Evolutionary conservation across 1,140 invertebrate genomes (phyloP).

Genomic region (Drosophila nigrodunni): DNA sequence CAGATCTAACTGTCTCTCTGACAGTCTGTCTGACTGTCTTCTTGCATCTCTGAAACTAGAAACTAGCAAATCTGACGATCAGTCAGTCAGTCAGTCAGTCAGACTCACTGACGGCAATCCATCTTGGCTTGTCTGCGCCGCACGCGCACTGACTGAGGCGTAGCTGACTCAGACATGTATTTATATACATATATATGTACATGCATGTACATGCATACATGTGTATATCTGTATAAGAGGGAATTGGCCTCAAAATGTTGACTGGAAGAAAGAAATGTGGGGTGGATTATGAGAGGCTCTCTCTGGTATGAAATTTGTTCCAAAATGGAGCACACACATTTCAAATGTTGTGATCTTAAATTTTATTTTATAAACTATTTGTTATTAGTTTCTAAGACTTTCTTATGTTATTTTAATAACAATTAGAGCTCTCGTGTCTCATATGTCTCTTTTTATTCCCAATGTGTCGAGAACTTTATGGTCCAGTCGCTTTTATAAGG

Average conservation of each 20-base stretch:
- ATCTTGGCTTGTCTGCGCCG: constrained; percentile 67
- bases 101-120: constrained; percentile 70
- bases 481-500: no score
- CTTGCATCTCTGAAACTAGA: constrained; percentile 52
- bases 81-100: constrained; percentile 32
- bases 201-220: no score
- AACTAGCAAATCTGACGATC: constrained; percentile 50
- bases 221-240: constrained; percentile 42
- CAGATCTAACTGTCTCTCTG: constrained; percentile 28
- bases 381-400: no score
- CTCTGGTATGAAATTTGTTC: not conserved
- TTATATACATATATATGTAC: no score
- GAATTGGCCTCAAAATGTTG: constrained; percentile 65
- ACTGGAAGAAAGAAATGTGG: constrained; percentile 10
- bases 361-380: no score
- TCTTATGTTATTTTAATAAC: no score
- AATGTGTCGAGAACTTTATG: no score
- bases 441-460: no score
- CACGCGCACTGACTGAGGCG: constrained; percentile 60
- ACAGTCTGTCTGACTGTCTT: constrained; percentile 23
- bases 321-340: no score
- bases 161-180: constrained; percentile 30
- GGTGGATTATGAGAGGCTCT: constrained; percentile 22
- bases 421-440: no score
- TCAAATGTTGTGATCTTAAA: no score